These are phyloP conservation scores for Pelochelys cantorii DNA, from an alignment of 2,797 vertebrate species.

Conservation along the genomic window DNA sequence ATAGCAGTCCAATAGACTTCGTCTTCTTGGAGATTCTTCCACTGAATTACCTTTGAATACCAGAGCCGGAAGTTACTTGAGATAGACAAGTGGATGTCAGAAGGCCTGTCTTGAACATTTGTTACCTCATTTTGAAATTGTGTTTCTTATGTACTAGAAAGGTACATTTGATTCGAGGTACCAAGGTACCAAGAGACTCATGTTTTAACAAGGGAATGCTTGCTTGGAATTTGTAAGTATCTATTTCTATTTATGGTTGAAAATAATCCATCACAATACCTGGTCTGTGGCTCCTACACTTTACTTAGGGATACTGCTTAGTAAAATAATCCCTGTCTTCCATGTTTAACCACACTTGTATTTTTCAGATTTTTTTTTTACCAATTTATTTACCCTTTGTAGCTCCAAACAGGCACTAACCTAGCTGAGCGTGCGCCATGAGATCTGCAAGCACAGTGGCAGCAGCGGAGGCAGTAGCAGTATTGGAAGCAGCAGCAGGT, in stretches of 20 bases:
- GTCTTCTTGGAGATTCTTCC: not conserved
- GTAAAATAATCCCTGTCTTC: not conserved
- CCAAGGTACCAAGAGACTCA: slow-evolving; percentile 48
- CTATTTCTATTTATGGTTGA: not conserved
- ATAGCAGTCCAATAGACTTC: not conserved
- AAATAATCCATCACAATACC: slow-evolving; percentile 29
- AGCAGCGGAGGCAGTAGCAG: slow-evolving; percentile 78
- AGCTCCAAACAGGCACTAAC: slow-evolving; percentile 84
- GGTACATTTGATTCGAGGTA: not conserved
- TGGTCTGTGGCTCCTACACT: not conserved
- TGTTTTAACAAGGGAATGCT: slow-evolving; percentile 47
- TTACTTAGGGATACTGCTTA: slow-evolving; percentile 16
- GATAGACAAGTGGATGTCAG: not conserved
- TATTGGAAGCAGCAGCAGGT: slow-evolving; percentile 81
- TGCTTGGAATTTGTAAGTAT: slow-evolving; percentile 34
- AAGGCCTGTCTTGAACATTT: slow-evolving; percentile 29
- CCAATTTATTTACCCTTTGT: not conserved
- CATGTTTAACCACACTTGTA: not conserved
- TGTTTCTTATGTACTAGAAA: not conserved
- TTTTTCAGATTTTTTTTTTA: not conserved
- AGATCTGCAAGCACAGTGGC: slow-evolving; percentile 89
- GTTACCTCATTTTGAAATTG: slow-evolving; percentile 2
- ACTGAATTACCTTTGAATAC: not conserved
- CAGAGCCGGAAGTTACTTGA: not conserved
- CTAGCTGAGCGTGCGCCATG: slow-evolving; percentile 92